These are phyloP conservation scores for Dynastes tityus DNA, from an alignment of 2,888 invertebrate genomes.

Conservation along the genomic window DNA sequence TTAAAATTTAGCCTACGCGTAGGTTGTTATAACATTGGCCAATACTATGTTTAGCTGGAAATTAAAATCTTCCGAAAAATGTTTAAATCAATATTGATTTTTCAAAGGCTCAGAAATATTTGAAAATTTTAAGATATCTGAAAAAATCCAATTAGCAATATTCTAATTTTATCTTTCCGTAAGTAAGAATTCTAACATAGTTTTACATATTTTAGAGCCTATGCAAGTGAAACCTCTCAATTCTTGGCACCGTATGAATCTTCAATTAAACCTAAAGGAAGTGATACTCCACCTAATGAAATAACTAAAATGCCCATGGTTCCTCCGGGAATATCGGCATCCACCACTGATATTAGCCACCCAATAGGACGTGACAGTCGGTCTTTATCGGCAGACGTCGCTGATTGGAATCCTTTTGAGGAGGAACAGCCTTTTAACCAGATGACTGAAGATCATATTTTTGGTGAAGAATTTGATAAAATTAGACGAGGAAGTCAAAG, in stretches of 20 bases:
- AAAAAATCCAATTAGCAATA: neutral
- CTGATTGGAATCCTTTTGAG: slow-evolving; percentile 90
- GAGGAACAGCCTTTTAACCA: slow-evolving; percentile 81
- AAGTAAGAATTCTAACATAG: neutral
- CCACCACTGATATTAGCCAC: slow-evolving; percentile 68
- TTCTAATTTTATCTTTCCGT: neutral
- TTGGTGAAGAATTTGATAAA: slow-evolving; percentile 88
- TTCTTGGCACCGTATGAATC: slow-evolving; percentile 83
- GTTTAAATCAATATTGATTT: no score
- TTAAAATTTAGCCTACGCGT: no score
- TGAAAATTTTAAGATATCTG: no score
- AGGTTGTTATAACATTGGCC: no score
- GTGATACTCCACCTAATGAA: slow-evolving; percentile 62
- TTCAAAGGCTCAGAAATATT: no score
- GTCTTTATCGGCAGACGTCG: slow-evolving; percentile 74
- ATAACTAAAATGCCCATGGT: slow-evolving; percentile 58
- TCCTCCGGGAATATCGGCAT: slow-evolving; percentile 67
- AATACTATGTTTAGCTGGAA: no score
- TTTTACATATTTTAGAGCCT: slow-evolving; percentile 73
- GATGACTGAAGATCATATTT: slow-evolving; percentile 85
- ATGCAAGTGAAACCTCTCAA: slow-evolving; percentile 82
- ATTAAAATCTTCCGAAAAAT: no score
- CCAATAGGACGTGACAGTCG: slow-evolving; percentile 63
- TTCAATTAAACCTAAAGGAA: slow-evolving; percentile 74
- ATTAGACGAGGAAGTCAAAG: slow-evolving; percentile 85